Conservation (phyloP, 2,888 invertebrate genomes). For the Gryllus longicercus region DNA sequence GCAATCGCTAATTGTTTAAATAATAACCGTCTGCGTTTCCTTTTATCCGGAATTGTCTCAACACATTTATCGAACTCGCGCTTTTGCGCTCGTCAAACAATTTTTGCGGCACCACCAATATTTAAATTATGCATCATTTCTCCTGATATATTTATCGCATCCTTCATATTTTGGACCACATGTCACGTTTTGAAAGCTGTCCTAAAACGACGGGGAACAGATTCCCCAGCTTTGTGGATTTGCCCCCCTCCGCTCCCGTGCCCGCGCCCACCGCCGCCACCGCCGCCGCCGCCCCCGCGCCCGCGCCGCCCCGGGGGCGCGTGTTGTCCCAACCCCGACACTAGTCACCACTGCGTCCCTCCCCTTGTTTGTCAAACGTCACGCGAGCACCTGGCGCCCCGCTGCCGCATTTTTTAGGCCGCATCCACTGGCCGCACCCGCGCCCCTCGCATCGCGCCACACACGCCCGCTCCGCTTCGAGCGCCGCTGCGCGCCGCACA, state of each 20-base stretch:
- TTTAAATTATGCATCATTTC: slow-evolving; percentile 29
- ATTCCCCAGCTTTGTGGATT: slow-evolving; percentile 32
- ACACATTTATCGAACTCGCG: not conserved
- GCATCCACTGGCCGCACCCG: slow-evolving; percentile 18
- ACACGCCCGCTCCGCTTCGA: not conserved
- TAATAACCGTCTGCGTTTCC: slow-evolving; percentile 22
- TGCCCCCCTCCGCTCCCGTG: slow-evolving; percentile 20
- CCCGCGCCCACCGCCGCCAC: slow-evolving; percentile 19
- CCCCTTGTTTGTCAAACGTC: slow-evolving; percentile 37
- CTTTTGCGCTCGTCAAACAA: not conserved
- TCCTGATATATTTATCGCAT: slow-evolving; percentile 29
- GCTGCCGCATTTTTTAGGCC: slow-evolving; percentile 33
- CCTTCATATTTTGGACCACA: slow-evolving; percentile 28
- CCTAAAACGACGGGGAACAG: slow-evolving; percentile 31
- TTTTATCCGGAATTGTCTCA: slow-evolving; percentile 19
- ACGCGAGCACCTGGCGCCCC: slow-evolving; percentile 36
- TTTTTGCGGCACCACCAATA: slow-evolving; percentile 25
- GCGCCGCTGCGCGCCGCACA: not conserved
- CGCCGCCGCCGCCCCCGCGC: slow-evolving; percentile 17
- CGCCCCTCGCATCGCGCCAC: slow-evolving; percentile 12
- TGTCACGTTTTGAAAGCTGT: slow-evolving; percentile 32
- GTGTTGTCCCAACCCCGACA: slow-evolving; percentile 32
- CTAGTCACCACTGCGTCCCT: slow-evolving; percentile 25
- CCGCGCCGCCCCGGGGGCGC: slow-evolving; percentile 21
- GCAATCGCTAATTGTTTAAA: slow-evolving; percentile 21